phyloP scores from a whole-genome alignment of 2,113 vertebrate genomes.

The Pituophis catenifer region DNA sequence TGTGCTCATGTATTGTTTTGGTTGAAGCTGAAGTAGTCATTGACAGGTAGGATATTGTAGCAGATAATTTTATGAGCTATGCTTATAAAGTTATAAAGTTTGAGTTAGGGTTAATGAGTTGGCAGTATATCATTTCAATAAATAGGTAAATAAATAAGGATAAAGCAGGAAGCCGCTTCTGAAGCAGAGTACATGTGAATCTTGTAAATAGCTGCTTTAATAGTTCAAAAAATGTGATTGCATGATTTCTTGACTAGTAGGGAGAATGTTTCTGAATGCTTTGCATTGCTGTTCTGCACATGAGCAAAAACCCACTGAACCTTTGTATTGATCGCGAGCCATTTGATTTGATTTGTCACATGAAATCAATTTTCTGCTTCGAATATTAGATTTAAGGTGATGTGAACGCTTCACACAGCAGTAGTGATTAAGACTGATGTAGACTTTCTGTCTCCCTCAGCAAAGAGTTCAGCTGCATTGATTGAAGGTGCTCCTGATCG shows the following conservation, averaged over 20 bases:
- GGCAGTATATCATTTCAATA: neutral
- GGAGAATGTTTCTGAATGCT: neutral
- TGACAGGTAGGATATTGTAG: no score
- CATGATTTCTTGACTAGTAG: neutral
- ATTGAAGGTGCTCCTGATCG: neutral
- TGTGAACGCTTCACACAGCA: neutral
- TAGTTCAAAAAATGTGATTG: neutral
- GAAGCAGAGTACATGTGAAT: neutral
- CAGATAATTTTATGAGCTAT: no score
- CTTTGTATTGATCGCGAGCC: neutral
- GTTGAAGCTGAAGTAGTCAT: no score
- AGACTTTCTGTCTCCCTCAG: neutral
- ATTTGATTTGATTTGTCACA: neutral
- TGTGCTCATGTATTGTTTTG: no score
- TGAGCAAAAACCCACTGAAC: neutral
- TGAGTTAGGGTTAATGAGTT: neutral
- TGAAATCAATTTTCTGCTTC: neutral
- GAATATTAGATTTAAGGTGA: neutral
- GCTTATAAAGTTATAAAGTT: no score
- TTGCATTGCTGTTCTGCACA: neutral
- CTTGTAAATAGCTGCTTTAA: neutral
- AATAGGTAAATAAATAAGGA: neutral
- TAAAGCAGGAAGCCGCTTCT: neutral
- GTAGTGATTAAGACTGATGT: neutral
- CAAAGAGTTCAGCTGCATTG: neutral